A percentile compares a stretch with the other conserved stretches of the same genome.
These are phyloP conservation scores for Luperina testacea DNA, from an alignment of 2,888 invertebrate genomes.

Conservation along the genomic window DNA sequence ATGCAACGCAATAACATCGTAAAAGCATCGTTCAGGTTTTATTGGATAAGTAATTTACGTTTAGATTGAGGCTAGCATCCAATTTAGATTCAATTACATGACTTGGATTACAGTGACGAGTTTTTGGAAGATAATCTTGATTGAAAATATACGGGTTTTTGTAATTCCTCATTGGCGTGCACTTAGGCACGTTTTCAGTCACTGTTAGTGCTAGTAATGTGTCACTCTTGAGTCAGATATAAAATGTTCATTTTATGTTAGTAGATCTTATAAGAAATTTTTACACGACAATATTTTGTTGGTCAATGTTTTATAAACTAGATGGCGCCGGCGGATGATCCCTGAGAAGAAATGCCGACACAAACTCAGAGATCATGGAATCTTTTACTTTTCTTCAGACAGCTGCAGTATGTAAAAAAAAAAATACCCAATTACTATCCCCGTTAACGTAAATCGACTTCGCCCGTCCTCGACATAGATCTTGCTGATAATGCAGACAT, in stretches of 20 bases:
- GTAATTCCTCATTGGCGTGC: neutral
- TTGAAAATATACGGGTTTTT: neutral
- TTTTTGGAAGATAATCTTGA: conserved; percentile 22
- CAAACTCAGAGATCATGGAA: neutral
- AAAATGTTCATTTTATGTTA: neutral
- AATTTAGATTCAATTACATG: conserved; percentile 44
- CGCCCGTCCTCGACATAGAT: conserved; percentile 80
- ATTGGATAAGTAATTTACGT: conserved; percentile 57
- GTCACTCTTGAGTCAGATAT: neutral
- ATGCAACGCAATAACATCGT: conserved; percentile 57
- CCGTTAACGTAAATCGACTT: conserved; percentile 41
- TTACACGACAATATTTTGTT: neutral
- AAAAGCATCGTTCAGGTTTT: conserved; percentile 58
- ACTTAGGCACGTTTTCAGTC: neutral
- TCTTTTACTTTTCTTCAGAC: neutral
- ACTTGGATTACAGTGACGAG: conserved; percentile 22
- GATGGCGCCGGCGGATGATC: neutral
- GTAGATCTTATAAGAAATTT: neutral
- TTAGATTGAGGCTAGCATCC: conserved; percentile 48
- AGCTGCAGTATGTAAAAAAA: neutral
- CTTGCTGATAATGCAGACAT: conserved; percentile 75
- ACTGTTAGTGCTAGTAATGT: neutral
- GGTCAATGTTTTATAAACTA: neutral
- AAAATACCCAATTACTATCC: conserved; percentile 3
- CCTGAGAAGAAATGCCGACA: neutral